Percentiles rank a stretch among this genome's conserved stretches.
phyloP scores from a whole-genome alignment of 2,888 invertebrate species.

The Silvanus unidentatus region DNA sequence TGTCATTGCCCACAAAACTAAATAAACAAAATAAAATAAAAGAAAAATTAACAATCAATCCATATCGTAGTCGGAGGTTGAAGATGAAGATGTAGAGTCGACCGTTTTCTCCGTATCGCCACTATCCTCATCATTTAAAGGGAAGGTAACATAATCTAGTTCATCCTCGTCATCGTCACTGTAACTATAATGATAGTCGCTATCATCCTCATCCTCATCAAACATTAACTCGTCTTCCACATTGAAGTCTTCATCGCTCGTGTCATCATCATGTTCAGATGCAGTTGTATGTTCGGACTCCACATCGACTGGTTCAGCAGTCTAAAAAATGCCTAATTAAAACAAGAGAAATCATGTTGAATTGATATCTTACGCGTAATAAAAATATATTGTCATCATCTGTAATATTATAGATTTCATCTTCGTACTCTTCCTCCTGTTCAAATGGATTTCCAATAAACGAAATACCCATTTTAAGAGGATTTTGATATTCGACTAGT shows the following conservation, averaged over 20 bases:
- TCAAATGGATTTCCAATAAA: slow-evolving; percentile 27
- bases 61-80: slow-evolving; percentile 11
- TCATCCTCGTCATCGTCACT: slow-evolving; percentile 16
- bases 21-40: slow-evolving; percentile 17
- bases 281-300: neutral
- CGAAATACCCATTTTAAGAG: slow-evolving; percentile 22
- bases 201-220: slow-evolving; percentile 10
- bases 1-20: slow-evolving; percentile 10
- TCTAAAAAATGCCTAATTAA: neutral
- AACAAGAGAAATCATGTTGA: neutral
- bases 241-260: slow-evolving; percentile 15
- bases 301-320: neutral
- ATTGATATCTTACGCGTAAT: too few relatives aligned
- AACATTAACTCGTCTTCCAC: slow-evolving; percentile 11
- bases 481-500: too few relatives aligned
- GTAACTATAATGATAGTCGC: slow-evolving; percentile 15
- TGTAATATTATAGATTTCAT: slow-evolving; percentile 3
- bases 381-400: too few relatives aligned
- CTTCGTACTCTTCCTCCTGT: slow-evolving; percentile 17
- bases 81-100: neutral
- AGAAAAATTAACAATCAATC: slow-evolving; percentile 17
- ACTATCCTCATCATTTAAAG: neutral
- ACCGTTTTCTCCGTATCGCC: neutral
- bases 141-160: slow-evolving; percentile 21
- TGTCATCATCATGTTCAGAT: slow-evolving; percentile 8